phyloP scores from a whole-genome alignment of 2,797 vertebrate genomes.

The Fistularia tabacaria region DNA sequence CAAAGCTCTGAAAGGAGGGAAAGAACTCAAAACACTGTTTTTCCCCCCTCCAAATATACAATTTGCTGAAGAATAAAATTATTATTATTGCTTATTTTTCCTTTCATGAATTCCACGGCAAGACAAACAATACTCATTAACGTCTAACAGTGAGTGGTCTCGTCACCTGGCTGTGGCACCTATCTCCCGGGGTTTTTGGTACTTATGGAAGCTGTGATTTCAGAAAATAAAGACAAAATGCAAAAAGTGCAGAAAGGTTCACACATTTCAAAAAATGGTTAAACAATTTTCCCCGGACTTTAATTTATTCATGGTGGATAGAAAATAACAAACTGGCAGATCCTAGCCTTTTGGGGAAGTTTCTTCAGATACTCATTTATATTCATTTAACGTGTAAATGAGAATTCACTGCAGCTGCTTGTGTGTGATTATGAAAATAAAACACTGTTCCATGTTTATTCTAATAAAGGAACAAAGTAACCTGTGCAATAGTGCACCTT shows the following conservation, averaged over 20 bases:
- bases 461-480: too few relatives aligned
- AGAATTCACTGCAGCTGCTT: too few relatives aligned
- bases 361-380: neutral
- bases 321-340: neutral
- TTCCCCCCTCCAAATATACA: slow-evolving; percentile 13
- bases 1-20: slow-evolving; percentile 54
- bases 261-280: neutral
- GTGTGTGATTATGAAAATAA: too few relatives aligned
- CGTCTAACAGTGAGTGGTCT: too few relatives aligned
- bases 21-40: slow-evolving; percentile 31
- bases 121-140: too few relatives aligned
- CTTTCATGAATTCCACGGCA: neutral
- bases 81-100: slow-evolving; percentile 27
- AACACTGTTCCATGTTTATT: too few relatives aligned
- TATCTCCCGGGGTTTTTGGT: neutral
- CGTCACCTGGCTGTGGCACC: too few relatives aligned
- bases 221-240: neutral
- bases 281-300: neutral
- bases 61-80: slow-evolving; percentile 4
- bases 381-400: too few relatives aligned
- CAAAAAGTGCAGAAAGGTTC: neutral
- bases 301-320: neutral
- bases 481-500: too few relatives aligned
- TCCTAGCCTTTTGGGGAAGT: too few relatives aligned
- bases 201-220: neutral